These are phyloP conservation scores for Macroramphosus scolopax DNA, from an alignment of 2,797 vertebrate species.

Conservation along the genomic window DNA sequence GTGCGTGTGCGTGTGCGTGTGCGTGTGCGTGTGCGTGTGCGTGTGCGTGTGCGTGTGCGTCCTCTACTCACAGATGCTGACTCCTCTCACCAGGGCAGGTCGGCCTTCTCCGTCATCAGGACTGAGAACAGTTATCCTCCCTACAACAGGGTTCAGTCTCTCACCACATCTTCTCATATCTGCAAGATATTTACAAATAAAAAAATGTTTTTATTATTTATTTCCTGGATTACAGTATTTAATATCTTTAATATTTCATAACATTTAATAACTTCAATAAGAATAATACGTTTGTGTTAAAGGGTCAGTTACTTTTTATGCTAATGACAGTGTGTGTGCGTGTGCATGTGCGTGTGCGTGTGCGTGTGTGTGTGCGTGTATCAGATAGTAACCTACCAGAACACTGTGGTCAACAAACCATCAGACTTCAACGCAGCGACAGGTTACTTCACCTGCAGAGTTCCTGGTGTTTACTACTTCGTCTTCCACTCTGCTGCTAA, in stretches of 20 bases:
- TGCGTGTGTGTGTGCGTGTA: constrained; percentile 5
- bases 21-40: not conserved
- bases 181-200: too few relatives aligned
- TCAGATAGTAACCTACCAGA: constrained; percentile 40
- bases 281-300: too few relatives aligned
- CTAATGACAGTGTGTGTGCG: too few relatives aligned
- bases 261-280: too few relatives aligned
- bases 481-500: constrained; percentile 51
- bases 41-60: constrained; percentile 7
- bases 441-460: constrained; percentile 47
- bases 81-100: not conserved
- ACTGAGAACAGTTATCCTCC: not conserved
- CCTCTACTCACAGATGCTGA: constrained; percentile 5
- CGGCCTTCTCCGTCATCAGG: constrained; percentile 56
- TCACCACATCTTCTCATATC: too few relatives aligned
- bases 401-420: constrained; percentile 1
- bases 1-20: constrained; percentile 7
- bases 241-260: too few relatives aligned
- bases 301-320: too few relatives aligned
- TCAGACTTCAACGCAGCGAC: constrained; percentile 7
- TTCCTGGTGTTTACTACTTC: constrained; percentile 63
- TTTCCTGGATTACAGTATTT: too few relatives aligned
- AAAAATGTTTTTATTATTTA: too few relatives aligned
- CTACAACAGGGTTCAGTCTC: constrained; percentile 16
- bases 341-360: too few relatives aligned